Evolutionary conservation across 2,888 invertebrate genomes (phyloP).

Genomic region (Sarcophaga rosellei): DNA sequence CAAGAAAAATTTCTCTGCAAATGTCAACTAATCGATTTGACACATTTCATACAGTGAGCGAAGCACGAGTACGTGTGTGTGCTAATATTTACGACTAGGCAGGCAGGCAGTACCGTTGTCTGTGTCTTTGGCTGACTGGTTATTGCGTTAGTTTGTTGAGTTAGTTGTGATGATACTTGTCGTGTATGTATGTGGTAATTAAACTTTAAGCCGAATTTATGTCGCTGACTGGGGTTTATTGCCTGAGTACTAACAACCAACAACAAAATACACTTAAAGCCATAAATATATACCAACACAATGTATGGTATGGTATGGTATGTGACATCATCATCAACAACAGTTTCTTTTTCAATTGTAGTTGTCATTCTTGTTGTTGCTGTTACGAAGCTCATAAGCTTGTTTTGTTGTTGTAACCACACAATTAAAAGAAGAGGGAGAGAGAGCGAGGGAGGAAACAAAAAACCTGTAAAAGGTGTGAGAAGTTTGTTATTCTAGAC

Average conservation of each 20-base stretch:
- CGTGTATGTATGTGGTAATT: slow-evolving; percentile 41
- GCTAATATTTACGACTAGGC: background rate
- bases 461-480: slow-evolving; percentile 47
- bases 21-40: slow-evolving; percentile 54
- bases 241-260: slow-evolving; percentile 28
- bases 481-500: slow-evolving; percentile 59
- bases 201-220: slow-evolving; percentile 43
- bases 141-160: background rate
- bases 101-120: background rate
- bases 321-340: slow-evolving; percentile 54
- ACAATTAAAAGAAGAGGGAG: background rate
- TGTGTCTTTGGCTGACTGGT: background rate
- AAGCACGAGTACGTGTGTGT: slow-evolving; percentile 9
- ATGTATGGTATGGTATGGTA: background rate
- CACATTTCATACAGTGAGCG: slow-evolving; percentile 14
- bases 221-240: background rate
- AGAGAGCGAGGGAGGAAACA: background rate
- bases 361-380: background rate
- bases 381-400: slow-evolving; percentile 31
- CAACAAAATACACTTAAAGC: slow-evolving; percentile 8
- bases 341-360: background rate
- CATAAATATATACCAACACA: slow-evolving; percentile 14
- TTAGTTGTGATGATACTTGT: background rate
- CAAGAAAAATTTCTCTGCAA: slow-evolving; percentile 25
- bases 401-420: slow-evolving; percentile 57